phyloP scores from a whole-genome alignment of 2,797 vertebrate genomes.

The Eulemur rubriventer region DNA sequence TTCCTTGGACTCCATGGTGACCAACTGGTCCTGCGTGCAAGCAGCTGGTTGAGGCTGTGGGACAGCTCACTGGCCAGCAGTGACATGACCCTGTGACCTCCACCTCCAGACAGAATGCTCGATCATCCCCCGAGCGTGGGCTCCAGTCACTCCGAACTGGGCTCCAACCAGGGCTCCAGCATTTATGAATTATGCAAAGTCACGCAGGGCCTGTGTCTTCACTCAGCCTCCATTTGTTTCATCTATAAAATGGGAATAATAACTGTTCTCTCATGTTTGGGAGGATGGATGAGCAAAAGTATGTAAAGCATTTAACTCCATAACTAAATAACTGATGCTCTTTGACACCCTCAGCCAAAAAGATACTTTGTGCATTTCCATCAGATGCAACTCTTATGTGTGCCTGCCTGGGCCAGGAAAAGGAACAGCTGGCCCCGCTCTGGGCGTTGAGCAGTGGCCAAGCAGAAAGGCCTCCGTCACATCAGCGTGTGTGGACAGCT shows the following conservation, averaged over 20 bases:
- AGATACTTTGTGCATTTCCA: not conserved
- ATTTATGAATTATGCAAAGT: not conserved
- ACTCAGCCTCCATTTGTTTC: not conserved
- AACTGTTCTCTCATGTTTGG: not conserved
- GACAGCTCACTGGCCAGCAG: not conserved
- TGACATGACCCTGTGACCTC: not conserved
- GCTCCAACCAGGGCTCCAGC: not conserved
- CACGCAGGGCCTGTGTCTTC: not conserved
- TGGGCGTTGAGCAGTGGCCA: not conserved
- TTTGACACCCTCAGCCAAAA: not conserved
- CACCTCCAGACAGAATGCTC: not conserved
- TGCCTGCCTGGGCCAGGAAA: not conserved
- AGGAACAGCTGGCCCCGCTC: not conserved
- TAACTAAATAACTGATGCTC: not conserved
- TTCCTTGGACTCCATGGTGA: constrained; percentile 55
- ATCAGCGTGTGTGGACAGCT: not conserved
- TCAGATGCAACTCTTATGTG: not conserved
- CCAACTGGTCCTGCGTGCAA: not conserved
- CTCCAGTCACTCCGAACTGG: not conserved
- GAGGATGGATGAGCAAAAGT: not conserved
- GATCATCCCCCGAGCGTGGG: not conserved
- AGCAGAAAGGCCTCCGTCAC: not conserved
- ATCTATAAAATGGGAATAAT: not conserved
- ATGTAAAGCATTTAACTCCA: not conserved
- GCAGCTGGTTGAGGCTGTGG: constrained; percentile 17